A percentile compares a stretch with the other conserved stretches of the same genome.
phyloP scores from a whole-genome alignment of 2,888 invertebrate genomes.

The Tipula lateralis region DNA sequence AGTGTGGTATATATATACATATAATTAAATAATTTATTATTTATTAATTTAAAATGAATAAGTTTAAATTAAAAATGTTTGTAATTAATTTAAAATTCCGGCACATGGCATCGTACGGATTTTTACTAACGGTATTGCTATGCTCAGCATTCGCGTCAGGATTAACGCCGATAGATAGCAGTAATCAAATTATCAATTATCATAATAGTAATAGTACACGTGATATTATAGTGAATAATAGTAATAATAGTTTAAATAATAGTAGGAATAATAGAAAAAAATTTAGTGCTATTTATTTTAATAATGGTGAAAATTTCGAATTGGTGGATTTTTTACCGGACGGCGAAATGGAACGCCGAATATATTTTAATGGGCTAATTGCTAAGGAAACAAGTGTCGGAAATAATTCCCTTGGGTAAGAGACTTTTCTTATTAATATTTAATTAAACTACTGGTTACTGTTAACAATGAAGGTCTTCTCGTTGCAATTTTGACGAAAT shows the following conservation, averaged over 20 bases:
- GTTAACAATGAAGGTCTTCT: neutral
- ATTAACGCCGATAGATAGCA: neutral
- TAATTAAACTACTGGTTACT: neutral
- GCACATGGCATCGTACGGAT: neutral
- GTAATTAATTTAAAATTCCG: neutral
- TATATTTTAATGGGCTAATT: conserved; percentile 59
- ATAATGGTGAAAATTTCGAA: conserved; percentile 56
- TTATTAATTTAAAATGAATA: neutral
- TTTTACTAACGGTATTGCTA: neutral
- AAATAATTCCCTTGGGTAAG: conserved; percentile 37
- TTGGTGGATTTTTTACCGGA: conserved; percentile 62
- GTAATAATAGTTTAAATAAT: conserved; percentile 2
- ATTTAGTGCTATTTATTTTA: conserved; percentile 39
- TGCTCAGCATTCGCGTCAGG: neutral
- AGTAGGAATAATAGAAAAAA: conserved; percentile 25
- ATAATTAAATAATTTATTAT: neutral
- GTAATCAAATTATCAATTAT: neutral
- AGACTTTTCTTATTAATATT: neutral
- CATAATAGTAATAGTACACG: neutral
- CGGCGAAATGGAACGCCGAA: conserved; percentile 64
- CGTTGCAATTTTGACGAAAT: neutral
- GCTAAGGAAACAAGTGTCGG: conserved; percentile 64
- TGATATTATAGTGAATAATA: conserved; percentile 27
- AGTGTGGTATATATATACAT: neutral
- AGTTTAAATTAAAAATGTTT: neutral